phyloP scores from a whole-genome alignment of 2,888 invertebrate genomes.

The Platycheirus rosarum region DNA sequence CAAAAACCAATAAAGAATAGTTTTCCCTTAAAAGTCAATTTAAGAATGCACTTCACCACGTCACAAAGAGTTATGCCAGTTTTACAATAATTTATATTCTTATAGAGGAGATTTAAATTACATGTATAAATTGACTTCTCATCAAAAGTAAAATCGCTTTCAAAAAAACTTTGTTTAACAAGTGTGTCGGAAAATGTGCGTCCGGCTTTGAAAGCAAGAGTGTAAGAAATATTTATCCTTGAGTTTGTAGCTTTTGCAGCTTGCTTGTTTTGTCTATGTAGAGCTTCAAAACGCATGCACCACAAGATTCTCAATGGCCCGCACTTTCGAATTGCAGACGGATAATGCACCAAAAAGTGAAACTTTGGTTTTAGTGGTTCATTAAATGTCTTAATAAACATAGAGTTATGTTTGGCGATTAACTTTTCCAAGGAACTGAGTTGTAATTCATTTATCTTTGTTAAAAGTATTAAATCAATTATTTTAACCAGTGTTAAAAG shows the following conservation, averaged over 20 bases:
- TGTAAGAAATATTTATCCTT: conserved; percentile 51
- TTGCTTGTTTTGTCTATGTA: conserved; percentile 43
- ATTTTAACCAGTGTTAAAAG: too few relatives aligned
- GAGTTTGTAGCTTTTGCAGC: conserved; percentile 50
- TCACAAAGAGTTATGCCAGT: conserved; percentile 13
- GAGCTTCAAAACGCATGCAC: too few relatives aligned
- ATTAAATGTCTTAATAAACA: too few relatives aligned
- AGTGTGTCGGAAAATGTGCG: conserved; percentile 39
- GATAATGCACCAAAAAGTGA: too few relatives aligned
- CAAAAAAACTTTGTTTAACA: conserved; percentile 45
- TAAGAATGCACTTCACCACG: too few relatives aligned
- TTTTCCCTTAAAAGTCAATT: not conserved
- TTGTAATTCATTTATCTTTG: conserved; percentile 41
- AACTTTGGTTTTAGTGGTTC: too few relatives aligned
- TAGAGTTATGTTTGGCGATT: conserved; percentile 58
- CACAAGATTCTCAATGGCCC: too few relatives aligned
- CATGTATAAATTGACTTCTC: conserved; percentile 36
- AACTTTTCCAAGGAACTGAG: conserved; percentile 45
- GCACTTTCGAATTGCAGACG: too few relatives aligned
- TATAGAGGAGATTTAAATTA: conserved; percentile 12
- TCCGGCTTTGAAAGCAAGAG: conserved; percentile 43
- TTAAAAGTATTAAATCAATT: too few relatives aligned
- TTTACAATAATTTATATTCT: conserved; percentile 3
- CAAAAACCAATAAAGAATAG: too few relatives aligned
- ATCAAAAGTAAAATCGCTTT: conserved; percentile 53